Conservation (phyloP, 2,888 invertebrate species). For the Sympetrum striolatum region DNA sequence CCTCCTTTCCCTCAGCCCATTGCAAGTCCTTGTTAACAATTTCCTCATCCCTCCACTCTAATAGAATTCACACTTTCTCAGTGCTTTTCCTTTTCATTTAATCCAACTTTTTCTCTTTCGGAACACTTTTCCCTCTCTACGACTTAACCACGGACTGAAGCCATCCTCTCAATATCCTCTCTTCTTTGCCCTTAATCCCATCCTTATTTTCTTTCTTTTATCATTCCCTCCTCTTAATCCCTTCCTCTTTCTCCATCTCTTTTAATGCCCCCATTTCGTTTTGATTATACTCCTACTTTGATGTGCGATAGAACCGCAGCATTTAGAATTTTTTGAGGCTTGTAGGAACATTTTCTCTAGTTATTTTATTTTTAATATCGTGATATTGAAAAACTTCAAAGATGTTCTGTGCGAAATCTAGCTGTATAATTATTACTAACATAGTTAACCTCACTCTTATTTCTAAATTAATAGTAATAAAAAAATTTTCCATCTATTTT, state of each 20-base stretch:
- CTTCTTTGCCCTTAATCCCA: neutral
- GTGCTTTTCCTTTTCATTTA: too few relatives aligned
- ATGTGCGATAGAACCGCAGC: too few relatives aligned
- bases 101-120: neutral
- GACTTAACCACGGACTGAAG: neutral
- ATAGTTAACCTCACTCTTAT: too few relatives aligned
- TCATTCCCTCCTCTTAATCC: neutral
- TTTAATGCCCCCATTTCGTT: neutral
- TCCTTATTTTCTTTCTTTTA: too few relatives aligned
- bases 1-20: neutral
- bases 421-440: too few relatives aligned
- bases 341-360: too few relatives aligned
- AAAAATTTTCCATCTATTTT: too few relatives aligned
- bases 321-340: too few relatives aligned
- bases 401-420: too few relatives aligned
- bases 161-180: neutral
- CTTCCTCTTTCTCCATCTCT: neutral
- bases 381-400: too few relatives aligned
- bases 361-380: too few relatives aligned
- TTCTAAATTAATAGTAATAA: too few relatives aligned
- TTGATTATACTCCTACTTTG: neutral
- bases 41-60: neutral
- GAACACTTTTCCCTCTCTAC: neutral
- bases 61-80: neutral
- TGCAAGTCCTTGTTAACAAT: neutral